Conservation (phyloP, 2,113 vertebrate species). For the Micromys minutus region DNA sequence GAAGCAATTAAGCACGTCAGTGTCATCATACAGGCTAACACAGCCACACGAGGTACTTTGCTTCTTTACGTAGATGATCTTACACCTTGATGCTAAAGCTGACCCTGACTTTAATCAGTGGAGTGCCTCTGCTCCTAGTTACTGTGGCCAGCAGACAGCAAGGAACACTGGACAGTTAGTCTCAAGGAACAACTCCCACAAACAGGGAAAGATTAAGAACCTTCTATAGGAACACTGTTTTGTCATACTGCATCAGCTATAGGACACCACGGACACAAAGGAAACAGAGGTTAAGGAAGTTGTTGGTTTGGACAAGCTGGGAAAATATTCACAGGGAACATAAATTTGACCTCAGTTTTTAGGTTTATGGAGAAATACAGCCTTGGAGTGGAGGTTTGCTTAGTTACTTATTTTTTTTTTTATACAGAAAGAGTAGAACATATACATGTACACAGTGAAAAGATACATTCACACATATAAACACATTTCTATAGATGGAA, state of each 20-base stretch:
- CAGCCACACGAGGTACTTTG: background rate
- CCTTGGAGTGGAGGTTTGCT: background rate
- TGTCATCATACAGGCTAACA: background rate
- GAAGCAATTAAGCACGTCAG: background rate
- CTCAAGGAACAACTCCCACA: background rate
- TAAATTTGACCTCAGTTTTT: background rate
- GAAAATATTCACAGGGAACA: background rate
- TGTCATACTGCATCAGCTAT: background rate
- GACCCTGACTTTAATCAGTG: background rate
- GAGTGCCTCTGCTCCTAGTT: background rate
- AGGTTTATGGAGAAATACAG: background rate
- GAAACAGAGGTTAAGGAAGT: background rate
- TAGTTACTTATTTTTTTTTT: background rate
- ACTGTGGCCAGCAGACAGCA: background rate
- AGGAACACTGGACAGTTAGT: background rate
- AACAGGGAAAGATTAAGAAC: constrained; percentile 14
- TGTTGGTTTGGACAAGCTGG: background rate
- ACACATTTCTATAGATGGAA: too few relatives aligned
- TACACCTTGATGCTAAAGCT: background rate
- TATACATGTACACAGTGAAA: too few relatives aligned
- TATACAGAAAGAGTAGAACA: too few relatives aligned
- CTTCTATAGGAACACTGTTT: background rate
- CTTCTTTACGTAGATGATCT: constrained; percentile 26
- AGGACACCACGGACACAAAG: constrained; percentile 20
- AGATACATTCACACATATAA: too few relatives aligned